These are phyloP conservation scores for Psittacara wagleri DNA, from an alignment of 2,113 vertebrate species.

Conservation along the genomic window DNA sequence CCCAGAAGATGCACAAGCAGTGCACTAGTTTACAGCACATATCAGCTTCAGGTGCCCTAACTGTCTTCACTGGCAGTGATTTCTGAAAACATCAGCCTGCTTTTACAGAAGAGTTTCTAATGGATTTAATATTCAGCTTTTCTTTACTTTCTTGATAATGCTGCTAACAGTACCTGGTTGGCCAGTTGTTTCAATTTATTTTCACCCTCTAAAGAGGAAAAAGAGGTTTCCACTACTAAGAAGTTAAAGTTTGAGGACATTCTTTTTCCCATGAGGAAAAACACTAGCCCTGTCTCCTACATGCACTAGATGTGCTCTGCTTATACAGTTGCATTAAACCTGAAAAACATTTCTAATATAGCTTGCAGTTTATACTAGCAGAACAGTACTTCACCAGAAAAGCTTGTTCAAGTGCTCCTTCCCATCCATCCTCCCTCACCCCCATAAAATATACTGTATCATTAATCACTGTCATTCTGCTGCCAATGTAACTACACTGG, in stretches of 20 bases:
- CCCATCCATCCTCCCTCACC: background rate
- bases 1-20: background rate
- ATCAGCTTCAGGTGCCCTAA: background rate
- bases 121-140: background rate
- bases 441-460: background rate
- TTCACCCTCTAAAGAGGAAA: background rate
- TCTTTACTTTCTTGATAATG: background rate
- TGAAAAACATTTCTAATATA: background rate
- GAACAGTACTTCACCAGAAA: slow-evolving; percentile 4
- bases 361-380: background rate
- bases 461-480: slow-evolving; percentile 7
- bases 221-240: background rate
- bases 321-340: background rate
- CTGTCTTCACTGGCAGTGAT: background rate
- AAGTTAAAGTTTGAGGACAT: background rate
- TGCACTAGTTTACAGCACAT: background rate
- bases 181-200: background rate
- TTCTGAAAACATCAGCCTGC: background rate
- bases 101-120: background rate
- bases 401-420: slow-evolving; percentile 12
- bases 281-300: background rate
- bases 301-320: background rate
- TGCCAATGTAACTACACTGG: slow-evolving; percentile 33
- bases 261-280: background rate
- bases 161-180: background rate